Evolutionary conservation across 2,888 invertebrate species (phyloP).

Genomic region (Zygothrica quintamaculata): DNA sequence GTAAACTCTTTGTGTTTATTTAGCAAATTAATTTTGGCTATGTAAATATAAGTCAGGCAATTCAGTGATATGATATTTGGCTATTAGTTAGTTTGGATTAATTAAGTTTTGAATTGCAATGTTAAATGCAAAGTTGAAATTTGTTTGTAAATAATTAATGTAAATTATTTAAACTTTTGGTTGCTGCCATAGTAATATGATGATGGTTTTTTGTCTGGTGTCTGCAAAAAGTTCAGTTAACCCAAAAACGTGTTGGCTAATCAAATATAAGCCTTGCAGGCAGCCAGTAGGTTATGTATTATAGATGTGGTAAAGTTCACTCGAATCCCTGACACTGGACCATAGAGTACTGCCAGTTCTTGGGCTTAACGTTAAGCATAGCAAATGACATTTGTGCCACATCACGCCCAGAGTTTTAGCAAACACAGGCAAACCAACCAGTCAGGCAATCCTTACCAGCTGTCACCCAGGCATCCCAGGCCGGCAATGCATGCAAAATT

Average conservation of each 20-base stretch:
- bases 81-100: conserved; percentile 19
- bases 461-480: conserved; percentile 25
- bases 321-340: conserved; percentile 31
- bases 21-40: conserved; percentile 45
- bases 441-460: conserved; percentile 39
- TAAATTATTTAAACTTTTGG: conserved; percentile 28
- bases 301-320: conserved; percentile 73
- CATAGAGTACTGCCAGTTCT: conserved; percentile 12
- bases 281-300: conserved; percentile 58
- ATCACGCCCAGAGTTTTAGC: conserved; percentile 64
- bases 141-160: conserved; percentile 53
- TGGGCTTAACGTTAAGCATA: conserved; percentile 48
- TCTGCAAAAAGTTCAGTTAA: conserved; percentile 67
- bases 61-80: background rate
- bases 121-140: conserved; percentile 23
- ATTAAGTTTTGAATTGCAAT: conserved; percentile 45
- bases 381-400: conserved; percentile 73
- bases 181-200: no score
- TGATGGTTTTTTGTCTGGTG: conserved; percentile 2
- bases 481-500: conserved; percentile 72
- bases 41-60: conserved; percentile 33
- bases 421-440: conserved; percentile 40
- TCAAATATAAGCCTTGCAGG: conserved; percentile 50
- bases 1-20: conserved; percentile 22
- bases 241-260: conserved; percentile 48